Evolutionary conservation across 2,113 vertebrate species (phyloP), one percentile per base, ranked within the genome.

Genomic region (Cyprinus carpio): DNA sequence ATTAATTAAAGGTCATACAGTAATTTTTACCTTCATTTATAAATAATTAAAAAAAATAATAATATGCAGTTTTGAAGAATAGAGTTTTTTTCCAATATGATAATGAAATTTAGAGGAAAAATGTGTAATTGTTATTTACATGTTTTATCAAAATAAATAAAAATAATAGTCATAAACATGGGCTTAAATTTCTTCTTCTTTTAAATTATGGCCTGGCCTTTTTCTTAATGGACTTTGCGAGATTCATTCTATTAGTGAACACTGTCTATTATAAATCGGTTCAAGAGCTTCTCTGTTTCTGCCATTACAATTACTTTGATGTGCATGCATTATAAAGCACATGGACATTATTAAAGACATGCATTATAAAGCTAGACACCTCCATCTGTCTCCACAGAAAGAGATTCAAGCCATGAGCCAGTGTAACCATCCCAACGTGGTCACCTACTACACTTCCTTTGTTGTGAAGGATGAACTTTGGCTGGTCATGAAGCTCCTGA

Each of bases 381-480:
- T 31, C 65, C 20, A 49, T 37, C 85, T 92, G 69, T 91, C 86
- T 93, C 85, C 88, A 92, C 90, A 99, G 98, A 99, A 99, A 97
- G 98, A 99, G 95, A 99, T 99, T 88, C 98, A 99, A 95, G 97
- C 98, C 84, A 99, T 99, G 98, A 99, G 98, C 93, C 98, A 99
- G 88, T 99, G 98, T 94, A 96, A 91, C 94, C 98, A 99, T 90
- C 98, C 98, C 60, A 99, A 99, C 64, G 94, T 99, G 67, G 98
- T 99, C 87, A 97, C 96, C 40, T 99, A 99, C 94, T 99, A 97
- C 87, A 99, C 98, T 84, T 99, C 98, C 85, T 99, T 99, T 94
- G 98, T 99, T 85, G 98, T 99, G 83, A 99, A 99, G 93, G 98
- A 99, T 92, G 98, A 99, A 90, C 98, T 99, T 88, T 99, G 98